Evolutionary conservation across 2,888 invertebrate species (phyloP), one percentile per base, ranked within the genome.

Genomic region (Cephalotes varians): DNA sequence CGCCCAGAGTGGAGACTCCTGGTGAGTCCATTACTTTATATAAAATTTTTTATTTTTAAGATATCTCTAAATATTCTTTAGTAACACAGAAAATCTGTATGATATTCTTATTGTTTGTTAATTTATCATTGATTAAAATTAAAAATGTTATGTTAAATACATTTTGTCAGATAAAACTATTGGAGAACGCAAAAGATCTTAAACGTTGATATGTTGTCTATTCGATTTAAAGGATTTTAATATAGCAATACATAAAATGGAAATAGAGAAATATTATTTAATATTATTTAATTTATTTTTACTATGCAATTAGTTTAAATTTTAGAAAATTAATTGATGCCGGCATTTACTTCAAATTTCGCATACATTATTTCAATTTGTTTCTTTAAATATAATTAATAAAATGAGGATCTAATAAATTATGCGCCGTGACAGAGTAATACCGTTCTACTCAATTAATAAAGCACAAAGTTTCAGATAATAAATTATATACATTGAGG

Each of bases 1-100:
- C 93, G 44, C 91, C 93, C 73, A 93, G 93, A 87, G 90, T 93
- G 81, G 94, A 94, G 84, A 93, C 92, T 86, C 92, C 93, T 84
- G 94, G 94, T 94, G 83, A 92, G 90, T 28, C 10, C 4, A 67
- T 72, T 12, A 9, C 1, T 5, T 12, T 37, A 44, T 4, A 49
- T 40, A 10, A 25, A 44, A n/a, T 34, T 54, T 15, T 37, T 81
- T 28, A 67, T 73, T 12, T 28, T 25, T 37, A 37, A 44, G 3
- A 12, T 18, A 47, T 62, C 5, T 31, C 21, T 18, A 21, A 44
- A 21, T 12, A 21, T 34, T 21, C 10, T 18, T 54, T 10, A 28
- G n/a, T 28, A 49, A 74, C 21, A 21, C 10, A 10, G 18, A 64
- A 37, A 49, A 49, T 49, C 31, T 31, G 9, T 31, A 5, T 15